Base-by-base conservation (phyloP, 2,113 vertebrate genomes). In the Scophthalmus maximus region DNA sequence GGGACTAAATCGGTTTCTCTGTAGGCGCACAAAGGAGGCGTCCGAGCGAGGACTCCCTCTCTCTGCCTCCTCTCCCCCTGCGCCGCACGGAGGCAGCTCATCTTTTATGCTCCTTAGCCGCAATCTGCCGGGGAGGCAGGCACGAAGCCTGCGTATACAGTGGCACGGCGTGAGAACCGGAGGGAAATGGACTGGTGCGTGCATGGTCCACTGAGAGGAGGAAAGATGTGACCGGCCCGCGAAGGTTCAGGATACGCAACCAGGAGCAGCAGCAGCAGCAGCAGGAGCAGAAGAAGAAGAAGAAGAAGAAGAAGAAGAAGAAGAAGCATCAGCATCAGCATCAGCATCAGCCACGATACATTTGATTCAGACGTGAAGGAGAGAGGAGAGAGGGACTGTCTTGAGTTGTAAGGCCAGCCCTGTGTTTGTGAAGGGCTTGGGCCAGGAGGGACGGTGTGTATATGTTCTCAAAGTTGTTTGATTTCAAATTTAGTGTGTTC, bases 21-120 rank as follows among this genome's bases (percentile, higher is more conserved):
- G 70, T 73, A 86, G 69, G 68, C 76, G 92, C 93, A 97, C 96
- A 97, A 96, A 96, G 95, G 94, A 95, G 87, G 89, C 89, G 84
- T 90, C 93, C 91, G 89, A 94, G 93, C 90, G 92, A 92, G 91
- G 87, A 95, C 61, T 78, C 92, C n/a, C 88, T 74, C 84, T 76
- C 70, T 59, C 78, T 40, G 53, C 52, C 72, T 83, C 74, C 73
- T 74, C 82, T 53, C 62, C 38, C 27, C 64, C 74, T 73, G 68
- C 47, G 34, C 82, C 73, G 73, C 91, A 77, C 23, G 55, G 81
- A 85, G 82, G 91, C 84, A 82, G 73, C 77, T 77, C 78, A 64
- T 88, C 81, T 67, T 83, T 65, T 69, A 77, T 76, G 85, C 82
- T 66, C 78, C 71, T 83, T 72, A 76, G 32, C 66, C 51, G 63